phyloP scores from a whole-genome alignment of 2,888 invertebrate genomes.

The Drosophila kanekoi region DNA sequence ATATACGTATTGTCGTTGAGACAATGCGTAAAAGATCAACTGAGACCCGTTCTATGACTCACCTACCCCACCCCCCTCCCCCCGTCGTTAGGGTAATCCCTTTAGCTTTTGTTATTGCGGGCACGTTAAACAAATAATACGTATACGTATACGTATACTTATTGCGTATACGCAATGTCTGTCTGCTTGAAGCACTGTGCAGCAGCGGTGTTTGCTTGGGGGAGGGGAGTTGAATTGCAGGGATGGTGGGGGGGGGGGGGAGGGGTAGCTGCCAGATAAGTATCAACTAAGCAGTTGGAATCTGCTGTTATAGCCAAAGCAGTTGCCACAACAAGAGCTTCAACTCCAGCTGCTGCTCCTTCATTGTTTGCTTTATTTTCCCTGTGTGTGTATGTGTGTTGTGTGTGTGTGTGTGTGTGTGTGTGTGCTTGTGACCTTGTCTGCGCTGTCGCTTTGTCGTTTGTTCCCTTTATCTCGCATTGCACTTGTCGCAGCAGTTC shows the following conservation, averaged over 20 bases:
- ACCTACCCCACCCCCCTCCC: no score
- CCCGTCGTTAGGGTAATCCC: slow-evolving; percentile 24
- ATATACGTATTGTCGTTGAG: no score
- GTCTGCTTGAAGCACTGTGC: slow-evolving; percentile 28
- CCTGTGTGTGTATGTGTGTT: slow-evolving; percentile 2
- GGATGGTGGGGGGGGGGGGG: not conserved
- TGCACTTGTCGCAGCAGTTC: slow-evolving; percentile 58
- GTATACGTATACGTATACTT: slow-evolving; percentile 63
- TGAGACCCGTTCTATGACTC: no score
- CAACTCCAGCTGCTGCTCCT: slow-evolving; percentile 14
- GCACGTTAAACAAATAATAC: slow-evolving; percentile 71
- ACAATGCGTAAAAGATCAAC: not conserved
- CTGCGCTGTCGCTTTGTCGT: slow-evolving; percentile 52
- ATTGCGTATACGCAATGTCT: slow-evolving; percentile 64
- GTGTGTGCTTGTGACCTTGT: slow-evolving; percentile 51
- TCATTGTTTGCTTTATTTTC: slow-evolving; percentile 30
- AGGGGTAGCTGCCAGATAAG: slow-evolving; percentile 53
- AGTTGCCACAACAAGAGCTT: slow-evolving; percentile 50
- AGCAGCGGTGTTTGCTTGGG: not conserved
- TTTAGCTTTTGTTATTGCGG: slow-evolving; percentile 55
- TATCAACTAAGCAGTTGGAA: slow-evolving; percentile 77
- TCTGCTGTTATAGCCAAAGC: slow-evolving; percentile 69
- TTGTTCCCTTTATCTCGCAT: slow-evolving; percentile 71
- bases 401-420: slow-evolving; percentile 5
- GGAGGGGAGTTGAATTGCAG: not conserved